Evolutionary conservation across 2,888 invertebrate genomes (phyloP).

Genomic region (Erpobdella octoculata): DNA sequence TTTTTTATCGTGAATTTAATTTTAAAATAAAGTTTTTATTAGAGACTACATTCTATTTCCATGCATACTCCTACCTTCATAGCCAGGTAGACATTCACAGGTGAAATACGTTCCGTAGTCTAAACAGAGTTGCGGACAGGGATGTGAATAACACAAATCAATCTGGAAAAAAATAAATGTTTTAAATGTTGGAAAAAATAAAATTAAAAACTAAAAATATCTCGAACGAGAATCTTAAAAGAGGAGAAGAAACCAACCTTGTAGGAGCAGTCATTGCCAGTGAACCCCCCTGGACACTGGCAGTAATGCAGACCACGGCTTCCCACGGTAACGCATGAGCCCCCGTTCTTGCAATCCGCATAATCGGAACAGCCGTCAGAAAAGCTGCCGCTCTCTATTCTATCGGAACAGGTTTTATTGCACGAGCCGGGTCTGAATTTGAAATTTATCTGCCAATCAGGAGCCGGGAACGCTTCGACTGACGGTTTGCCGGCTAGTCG

Average conservation of each 20-base stretch:
- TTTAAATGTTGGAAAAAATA: background rate
- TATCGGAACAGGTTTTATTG: background rate
- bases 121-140: constrained; percentile 30
- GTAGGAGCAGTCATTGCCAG: constrained; percentile 19
- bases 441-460: background rate
- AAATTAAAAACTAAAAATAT: background rate
- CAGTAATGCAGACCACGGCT: constrained; percentile 11
- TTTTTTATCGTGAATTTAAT: background rate
- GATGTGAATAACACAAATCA: constrained; percentile 27
- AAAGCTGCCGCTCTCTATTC: background rate
- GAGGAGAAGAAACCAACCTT: too few species aligned
- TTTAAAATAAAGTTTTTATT: background rate
- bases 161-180: background rate
- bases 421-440: background rate
- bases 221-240: too few species aligned
- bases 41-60: background rate
- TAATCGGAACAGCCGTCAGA: constrained; percentile 9
- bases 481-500: background rate
- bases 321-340: background rate
- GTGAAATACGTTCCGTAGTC: constrained; percentile 29
- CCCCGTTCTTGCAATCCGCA: constrained; percentile 14
- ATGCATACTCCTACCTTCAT: constrained; percentile 18
- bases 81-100: constrained; percentile 30
- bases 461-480: background rate
- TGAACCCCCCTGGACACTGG: constrained; percentile 25